These are phyloP conservation scores for Glossophaga mutica DNA, from an alignment of 2,797 vertebrate genomes.

Conservation along the genomic window DNA sequence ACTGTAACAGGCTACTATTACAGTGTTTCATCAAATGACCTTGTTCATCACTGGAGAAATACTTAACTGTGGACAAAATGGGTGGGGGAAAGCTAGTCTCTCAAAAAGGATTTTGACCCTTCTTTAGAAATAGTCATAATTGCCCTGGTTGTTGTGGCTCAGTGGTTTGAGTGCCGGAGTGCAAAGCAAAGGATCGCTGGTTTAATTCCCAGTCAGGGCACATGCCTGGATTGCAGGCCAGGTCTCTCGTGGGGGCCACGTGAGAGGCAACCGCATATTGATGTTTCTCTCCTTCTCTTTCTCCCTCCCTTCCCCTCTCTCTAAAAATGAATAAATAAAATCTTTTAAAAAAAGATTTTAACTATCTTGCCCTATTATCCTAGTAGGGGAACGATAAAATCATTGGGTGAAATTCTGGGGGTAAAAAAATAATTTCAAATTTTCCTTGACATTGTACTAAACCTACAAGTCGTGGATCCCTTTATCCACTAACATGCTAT, in stretches of 20 bases:
- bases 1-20: neutral
- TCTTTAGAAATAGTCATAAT: neutral
- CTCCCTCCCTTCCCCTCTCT: too few relatives aligned
- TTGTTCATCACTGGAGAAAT: neutral
- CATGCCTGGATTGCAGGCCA: too few relatives aligned
- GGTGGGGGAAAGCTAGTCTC: neutral
- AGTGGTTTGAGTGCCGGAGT: too few relatives aligned
- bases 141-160: too few relatives aligned
- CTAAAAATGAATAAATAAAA: too few relatives aligned
- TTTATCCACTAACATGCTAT: neutral
- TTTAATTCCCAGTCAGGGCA: too few relatives aligned
- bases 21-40: neutral
- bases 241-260: too few relatives aligned
- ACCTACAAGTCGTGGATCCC: neutral
- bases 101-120: neutral
- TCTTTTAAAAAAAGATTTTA: too few relatives aligned
- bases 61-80: neutral
- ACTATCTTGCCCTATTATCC: neutral
- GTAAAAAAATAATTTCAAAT: neutral
- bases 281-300: too few relatives aligned
- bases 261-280: too few relatives aligned
- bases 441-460: neutral
- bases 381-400: neutral
- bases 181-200: too few relatives aligned
- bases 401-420: neutral